phyloP scores from a whole-genome alignment of 2,113 vertebrate species.

The Rynchops niger region DNA sequence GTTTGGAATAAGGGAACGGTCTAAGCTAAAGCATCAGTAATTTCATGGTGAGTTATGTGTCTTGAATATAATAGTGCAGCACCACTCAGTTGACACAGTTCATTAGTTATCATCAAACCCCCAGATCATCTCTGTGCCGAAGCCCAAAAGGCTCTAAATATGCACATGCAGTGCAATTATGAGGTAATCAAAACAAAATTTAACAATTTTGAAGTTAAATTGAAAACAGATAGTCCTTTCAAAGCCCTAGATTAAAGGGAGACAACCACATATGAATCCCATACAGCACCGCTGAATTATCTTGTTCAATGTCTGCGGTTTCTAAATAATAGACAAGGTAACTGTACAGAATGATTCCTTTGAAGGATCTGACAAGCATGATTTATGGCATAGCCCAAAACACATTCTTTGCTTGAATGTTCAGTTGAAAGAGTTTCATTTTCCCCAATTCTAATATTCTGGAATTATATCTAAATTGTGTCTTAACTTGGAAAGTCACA shows the following conservation, averaged over 20 bases:
- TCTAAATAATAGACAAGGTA: slow-evolving; percentile 77
- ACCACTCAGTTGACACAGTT: slow-evolving; percentile 63
- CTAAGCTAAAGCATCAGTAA: slow-evolving; percentile 50
- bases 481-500: slow-evolving; percentile 64
- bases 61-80: slow-evolving; percentile 60
- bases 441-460: slow-evolving; percentile 68
- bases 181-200: slow-evolving; percentile 74
- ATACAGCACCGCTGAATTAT: slow-evolving; percentile 55
- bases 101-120: slow-evolving; percentile 69
- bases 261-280: slow-evolving; percentile 71
- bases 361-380: slow-evolving; percentile 76
- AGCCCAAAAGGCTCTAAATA: slow-evolving; percentile 53
- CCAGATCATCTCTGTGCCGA: slow-evolving; percentile 47
- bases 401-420: slow-evolving; percentile 67
- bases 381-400: slow-evolving; percentile 73
- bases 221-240: slow-evolving; percentile 72
- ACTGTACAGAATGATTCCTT: slow-evolving; percentile 65
- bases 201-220: slow-evolving; percentile 72
- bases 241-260: slow-evolving; percentile 70
- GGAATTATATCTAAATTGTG: slow-evolving; percentile 70
- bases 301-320: slow-evolving; percentile 66
- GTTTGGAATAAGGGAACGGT: slow-evolving; percentile 26
- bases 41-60: slow-evolving; percentile 67
- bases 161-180: slow-evolving; percentile 61
- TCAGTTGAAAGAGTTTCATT: slow-evolving; percentile 66